A percentile compares a stretch with the other conserved stretches of the same genome.
These are phyloP conservation scores for Campoletis sonorensis DNA, from an alignment of 1,140 invertebrate species.

Conservation along the genomic window DNA sequence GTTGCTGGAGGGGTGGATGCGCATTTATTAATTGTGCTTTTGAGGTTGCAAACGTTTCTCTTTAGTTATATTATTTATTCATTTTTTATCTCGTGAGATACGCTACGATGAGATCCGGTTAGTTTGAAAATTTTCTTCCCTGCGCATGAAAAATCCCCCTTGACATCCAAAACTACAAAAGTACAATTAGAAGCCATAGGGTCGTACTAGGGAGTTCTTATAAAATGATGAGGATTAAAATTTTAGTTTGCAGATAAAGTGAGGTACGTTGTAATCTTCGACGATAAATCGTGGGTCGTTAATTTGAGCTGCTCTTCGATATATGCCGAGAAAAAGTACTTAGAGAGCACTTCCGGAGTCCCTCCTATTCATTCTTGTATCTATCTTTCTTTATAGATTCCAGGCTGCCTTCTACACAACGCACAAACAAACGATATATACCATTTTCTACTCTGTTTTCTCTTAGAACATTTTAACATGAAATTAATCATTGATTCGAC, in stretches of 20 bases:
- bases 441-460: not conserved
- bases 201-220: too few species aligned
- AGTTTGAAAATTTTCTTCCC: too few species aligned
- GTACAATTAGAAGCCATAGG: too few species aligned
- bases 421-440: not conserved
- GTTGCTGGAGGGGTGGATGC: too few species aligned
- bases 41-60: too few species aligned
- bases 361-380: conserved; percentile 11
- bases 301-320: conserved; percentile 48
- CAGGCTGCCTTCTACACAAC: not conserved
- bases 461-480: not conserved
- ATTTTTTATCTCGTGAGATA: too few species aligned
- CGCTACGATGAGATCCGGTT: too few species aligned
- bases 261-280: conserved; percentile 61
- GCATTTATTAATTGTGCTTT: too few species aligned
- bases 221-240: conserved; percentile 7
- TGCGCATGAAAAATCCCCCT: too few species aligned
- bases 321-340: conserved; percentile 53
- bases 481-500: not conserved
- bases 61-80: too few species aligned
- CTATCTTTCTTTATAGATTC: conserved; percentile 51
- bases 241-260: not conserved
- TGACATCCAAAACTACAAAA: too few species aligned
- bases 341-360: not conserved
- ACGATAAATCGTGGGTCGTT: conserved; percentile 60